These are phyloP conservation scores for Pygoscelis adeliae DNA, from an alignment of 2,113 vertebrate genomes.

Conservation along the genomic window DNA sequence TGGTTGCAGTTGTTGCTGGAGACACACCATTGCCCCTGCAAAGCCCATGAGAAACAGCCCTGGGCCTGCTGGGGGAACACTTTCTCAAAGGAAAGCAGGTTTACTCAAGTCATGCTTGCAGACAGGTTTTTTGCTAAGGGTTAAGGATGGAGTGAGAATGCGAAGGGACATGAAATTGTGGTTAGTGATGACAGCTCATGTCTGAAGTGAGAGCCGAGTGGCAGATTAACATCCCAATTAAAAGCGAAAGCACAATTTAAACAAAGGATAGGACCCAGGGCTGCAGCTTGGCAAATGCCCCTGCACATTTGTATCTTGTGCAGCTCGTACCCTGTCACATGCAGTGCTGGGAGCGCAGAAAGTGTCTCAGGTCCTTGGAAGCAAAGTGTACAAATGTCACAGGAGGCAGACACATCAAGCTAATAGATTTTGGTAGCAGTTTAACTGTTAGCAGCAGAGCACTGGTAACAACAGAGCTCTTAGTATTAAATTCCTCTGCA, in stretches of 20 bases:
- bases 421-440: neutral
- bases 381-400: neutral
- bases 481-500: neutral
- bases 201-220: neutral
- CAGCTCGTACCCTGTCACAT: rapidly evolving
- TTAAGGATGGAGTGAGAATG: neutral
- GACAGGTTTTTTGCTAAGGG: neutral
- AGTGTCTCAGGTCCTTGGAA: neutral
- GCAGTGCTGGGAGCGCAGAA: neutral
- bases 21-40: neutral
- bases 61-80: rapidly evolving
- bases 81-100: neutral
- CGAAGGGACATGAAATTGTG: neutral
- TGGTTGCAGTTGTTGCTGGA: neutral
- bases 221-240: neutral
- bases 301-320: rapidly evolving
- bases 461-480: rapidly evolving
- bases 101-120: neutral
- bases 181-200: neutral
- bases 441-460: neutral
- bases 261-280: neutral
- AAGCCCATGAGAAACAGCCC: neutral
- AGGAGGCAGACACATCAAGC: rapidly evolving
- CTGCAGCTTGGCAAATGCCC: neutral
- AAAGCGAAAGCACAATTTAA: neutral